phyloP scores from a whole-genome alignment of 1,140 invertebrate genomes.

The Eueides isabella region DNA sequence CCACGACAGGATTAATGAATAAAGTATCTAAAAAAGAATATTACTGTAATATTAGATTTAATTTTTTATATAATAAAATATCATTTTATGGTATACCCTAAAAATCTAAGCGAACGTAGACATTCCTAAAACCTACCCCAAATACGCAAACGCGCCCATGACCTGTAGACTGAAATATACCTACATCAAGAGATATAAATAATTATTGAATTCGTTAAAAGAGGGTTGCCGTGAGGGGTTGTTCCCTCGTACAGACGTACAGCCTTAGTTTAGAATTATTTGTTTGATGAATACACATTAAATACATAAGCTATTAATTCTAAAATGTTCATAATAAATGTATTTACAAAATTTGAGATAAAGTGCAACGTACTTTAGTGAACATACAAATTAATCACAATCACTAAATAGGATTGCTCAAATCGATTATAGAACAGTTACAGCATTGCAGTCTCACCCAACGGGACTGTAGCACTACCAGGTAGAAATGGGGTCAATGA shows the following conservation, averaged over 20 bases:
- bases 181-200: slow-evolving; percentile 29
- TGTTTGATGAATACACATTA: too few relatives aligned
- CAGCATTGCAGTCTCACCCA: slow-evolving; percentile 15
- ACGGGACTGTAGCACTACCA: slow-evolving; percentile 24
- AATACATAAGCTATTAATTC: too few relatives aligned
- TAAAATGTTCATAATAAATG: too few relatives aligned
- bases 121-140: slow-evolving; percentile 10
- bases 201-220: slow-evolving; percentile 37
- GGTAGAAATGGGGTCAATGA: slow-evolving; percentile 28
- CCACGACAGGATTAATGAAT: too few relatives aligned
- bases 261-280: not conserved
- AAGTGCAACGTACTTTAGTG: not conserved
- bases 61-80: not conserved
- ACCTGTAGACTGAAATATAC: slow-evolving; percentile 32
- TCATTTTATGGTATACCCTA: not conserved
- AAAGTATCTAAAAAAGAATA: too few relatives aligned
- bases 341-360: not conserved
- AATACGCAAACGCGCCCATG: not conserved
- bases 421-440: slow-evolving; percentile 27
- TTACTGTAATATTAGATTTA: too few relatives aligned
- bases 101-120: not conserved
- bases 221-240: slow-evolving; percentile 37
- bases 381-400: not conserved
- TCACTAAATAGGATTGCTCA: not conserved
- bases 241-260: slow-evolving; percentile 20